phyloP scores from a whole-genome alignment of 2,888 invertebrate genomes.

The Ernsta delagoae region DNA sequence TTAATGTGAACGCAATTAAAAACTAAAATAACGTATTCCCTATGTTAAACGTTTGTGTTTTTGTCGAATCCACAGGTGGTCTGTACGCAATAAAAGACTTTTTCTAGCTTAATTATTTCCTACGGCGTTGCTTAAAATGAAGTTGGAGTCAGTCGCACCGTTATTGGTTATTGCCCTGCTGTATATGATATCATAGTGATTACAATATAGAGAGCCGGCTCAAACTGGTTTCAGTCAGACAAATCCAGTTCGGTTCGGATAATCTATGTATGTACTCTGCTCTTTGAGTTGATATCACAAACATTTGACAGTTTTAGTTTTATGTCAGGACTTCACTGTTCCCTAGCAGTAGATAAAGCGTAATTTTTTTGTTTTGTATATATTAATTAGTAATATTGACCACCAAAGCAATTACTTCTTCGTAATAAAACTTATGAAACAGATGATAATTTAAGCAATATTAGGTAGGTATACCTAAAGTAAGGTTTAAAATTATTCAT shows the following conservation, averaged over 20 bases:
- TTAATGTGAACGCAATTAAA: constrained; percentile 10
- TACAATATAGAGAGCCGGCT: background rate
- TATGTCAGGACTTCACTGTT: no score
- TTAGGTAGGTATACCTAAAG: no score
- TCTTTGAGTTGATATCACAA: background rate
- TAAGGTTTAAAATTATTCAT: no score
- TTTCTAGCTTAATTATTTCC: constrained; percentile 3
- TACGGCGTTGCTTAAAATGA: constrained; percentile 7
- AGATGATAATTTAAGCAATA: no score
- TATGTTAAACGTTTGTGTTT: background rate
- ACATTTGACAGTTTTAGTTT: background rate
- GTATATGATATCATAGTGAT: background rate
- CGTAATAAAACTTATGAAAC: no score
- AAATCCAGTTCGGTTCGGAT: background rate
- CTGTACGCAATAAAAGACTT: background rate
- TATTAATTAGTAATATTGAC: no score
- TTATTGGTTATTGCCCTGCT: background rate
- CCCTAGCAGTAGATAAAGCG: no score
- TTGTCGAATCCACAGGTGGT: constrained; percentile 16
- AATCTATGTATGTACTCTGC: background rate
- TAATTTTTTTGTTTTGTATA: no score
- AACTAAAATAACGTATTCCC: background rate
- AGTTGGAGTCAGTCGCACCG: background rate
- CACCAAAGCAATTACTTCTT: no score
- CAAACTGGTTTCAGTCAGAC: background rate